Evolutionary conservation across 2,888 invertebrate species (phyloP), one percentile per base, ranked within the genome.

Genomic region (Clunio marinus): DNA sequence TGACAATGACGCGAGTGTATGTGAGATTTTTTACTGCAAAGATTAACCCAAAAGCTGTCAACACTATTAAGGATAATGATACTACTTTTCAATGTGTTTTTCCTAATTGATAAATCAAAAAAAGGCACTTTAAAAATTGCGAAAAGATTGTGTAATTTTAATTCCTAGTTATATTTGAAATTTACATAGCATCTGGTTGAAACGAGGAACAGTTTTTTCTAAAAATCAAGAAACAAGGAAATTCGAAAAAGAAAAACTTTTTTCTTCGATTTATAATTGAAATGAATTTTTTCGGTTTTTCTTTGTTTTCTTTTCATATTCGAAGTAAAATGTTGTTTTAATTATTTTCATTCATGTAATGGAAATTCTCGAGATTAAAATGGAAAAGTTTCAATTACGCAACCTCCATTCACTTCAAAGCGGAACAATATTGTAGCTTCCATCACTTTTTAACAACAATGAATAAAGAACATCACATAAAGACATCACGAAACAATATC

Each of bases 401-500:
- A 2, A 1, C 41, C 2, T 41, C 8, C 32, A n/a, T 41, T 15
- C n/a, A 15, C 17, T 41, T 15, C 41, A 41, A 10, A n/a, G n/a
- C 41, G 41, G 17, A 15, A 41, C 1, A 15, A 15, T 15, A 15
- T 41, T 41, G 17, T 41, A 41, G n/a, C 41, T 15, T 2, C 41
- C n/a, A n/a, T 41, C 17, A 41, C n/a, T 41, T n/a, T n/a, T n/a
- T n/a, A 46, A 46, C 15, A 17, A 1, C 15, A 25, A n/a, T n/a
- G n/a, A 60, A 24, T 8, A 60, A 60, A 60, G 41, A 25, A 60
- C 60, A 60, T 60, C 60, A 60, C 59, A 28, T n/a, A 59, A 59
- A 59, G 60, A 60, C 60, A 60, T 60, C 60, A 60, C 60, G 60
- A 60, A 60, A 37, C 17, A n/a, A 51, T n/a, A n/a, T n/a, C n/a